These are phyloP conservation scores for Eriocheir sinensis DNA, from an alignment of 1,140 invertebrate genomes.

Conservation along the genomic window DNA sequence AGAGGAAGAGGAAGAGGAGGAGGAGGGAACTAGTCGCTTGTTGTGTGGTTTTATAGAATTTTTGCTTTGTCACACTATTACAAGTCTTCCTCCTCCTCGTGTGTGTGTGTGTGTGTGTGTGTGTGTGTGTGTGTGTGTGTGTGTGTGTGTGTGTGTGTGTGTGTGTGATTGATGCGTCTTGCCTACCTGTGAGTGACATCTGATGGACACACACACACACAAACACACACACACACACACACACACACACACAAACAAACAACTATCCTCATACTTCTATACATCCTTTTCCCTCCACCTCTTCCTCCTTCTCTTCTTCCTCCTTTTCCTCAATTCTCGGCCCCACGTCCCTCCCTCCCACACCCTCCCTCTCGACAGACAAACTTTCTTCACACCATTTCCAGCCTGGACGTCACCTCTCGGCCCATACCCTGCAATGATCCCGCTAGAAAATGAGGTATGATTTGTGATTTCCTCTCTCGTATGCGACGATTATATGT, in stretches of 20 bases:
- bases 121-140: not conserved
- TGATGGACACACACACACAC: not conserved
- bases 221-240: not conserved
- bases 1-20: not conserved
- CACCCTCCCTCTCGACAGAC: not conserved
- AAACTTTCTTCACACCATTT: not conserved
- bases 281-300: not conserved
- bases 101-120: constrained; percentile 22
- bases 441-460: constrained; percentile 33
- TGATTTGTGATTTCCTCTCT: constrained; percentile 66
- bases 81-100: not conserved
- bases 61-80: not conserved
- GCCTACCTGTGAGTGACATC: not conserved
- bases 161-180: not conserved
- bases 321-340: not conserved
- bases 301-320: not conserved
- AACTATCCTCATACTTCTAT: not conserved
- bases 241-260: not conserved
- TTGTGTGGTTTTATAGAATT: not conserved
- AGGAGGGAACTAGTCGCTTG: not conserved
- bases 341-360: not conserved
- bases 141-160: constrained; percentile 3
- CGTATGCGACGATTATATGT: constrained; percentile 44
- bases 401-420: not conserved
- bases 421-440: constrained; percentile 18